A percentile compares a stretch with the other conserved stretches of the same genome.
phyloP scores from a whole-genome alignment of 2,888 invertebrate species.

The Cerastis rubricosa region DNA sequence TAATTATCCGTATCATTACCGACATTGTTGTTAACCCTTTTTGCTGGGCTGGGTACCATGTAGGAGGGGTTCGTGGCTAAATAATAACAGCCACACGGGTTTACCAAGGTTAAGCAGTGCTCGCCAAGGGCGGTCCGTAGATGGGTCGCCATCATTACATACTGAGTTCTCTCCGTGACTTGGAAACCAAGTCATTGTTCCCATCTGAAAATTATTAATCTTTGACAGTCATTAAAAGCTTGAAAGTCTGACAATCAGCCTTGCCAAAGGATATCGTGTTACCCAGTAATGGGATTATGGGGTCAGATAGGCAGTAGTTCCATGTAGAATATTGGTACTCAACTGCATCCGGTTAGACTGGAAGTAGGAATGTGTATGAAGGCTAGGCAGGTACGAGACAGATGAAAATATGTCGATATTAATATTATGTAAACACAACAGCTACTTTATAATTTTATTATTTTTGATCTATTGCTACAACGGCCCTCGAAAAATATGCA shows the following conservation, averaged over 20 bases:
- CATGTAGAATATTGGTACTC: neutral
- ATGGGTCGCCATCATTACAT: neutral
- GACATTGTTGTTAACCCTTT: slow-evolving; percentile 3
- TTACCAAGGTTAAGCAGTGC: neutral
- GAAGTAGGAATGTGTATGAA: too few relatives aligned
- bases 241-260: neutral
- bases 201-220: neutral
- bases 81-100: neutral
- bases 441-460: too few relatives aligned
- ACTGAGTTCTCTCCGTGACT: neutral
- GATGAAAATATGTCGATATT: too few relatives aligned
- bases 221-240: neutral
- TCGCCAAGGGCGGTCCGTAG: neutral
- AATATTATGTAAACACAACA: too few relatives aligned
- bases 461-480: too few relatives aligned
- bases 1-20: slow-evolving; percentile 25
- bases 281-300: neutral
- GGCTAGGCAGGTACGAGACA: too few relatives aligned
- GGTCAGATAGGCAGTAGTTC: neutral
- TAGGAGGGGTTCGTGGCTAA: neutral
- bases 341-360: neutral
- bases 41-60: neutral
- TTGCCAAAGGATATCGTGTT: neutral
- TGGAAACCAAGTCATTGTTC: neutral
- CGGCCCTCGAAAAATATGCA: neutral